These are phyloP conservation scores for Globodera ellingtonae DNA, from an alignment of 1,140 invertebrate species.

Conservation along the genomic window DNA sequence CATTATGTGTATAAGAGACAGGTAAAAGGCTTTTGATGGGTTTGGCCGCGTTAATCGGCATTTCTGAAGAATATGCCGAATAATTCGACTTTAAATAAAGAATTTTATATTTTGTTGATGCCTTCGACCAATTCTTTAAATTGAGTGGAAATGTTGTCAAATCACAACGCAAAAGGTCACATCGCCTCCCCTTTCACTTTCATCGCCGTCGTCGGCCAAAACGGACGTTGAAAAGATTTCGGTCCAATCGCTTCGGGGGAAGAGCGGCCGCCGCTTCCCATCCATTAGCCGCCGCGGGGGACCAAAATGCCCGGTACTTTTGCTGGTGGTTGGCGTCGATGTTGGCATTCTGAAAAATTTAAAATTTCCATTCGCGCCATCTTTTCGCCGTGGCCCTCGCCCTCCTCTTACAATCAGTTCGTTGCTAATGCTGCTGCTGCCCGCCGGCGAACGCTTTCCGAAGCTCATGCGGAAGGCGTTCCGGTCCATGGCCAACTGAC, in stretches of 20 bases:
- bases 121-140: too few relatives aligned
- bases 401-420: not conserved
- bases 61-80: not conserved
- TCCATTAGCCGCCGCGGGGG: not conserved
- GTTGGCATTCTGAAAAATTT: conserved; percentile 17
- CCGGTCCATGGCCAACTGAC: conserved; percentile 20
- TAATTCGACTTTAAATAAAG: not conserved
- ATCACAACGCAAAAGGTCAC: too few relatives aligned
- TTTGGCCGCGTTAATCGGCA: not conserved
- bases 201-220: conserved; percentile 8
- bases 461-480: conserved; percentile 42
- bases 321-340: not conserved
- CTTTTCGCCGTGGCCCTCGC: not conserved
- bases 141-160: too few relatives aligned
- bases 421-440: not conserved
- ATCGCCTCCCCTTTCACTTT: not conserved
- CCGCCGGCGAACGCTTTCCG: conserved; percentile 17
- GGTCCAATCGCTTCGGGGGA: conserved; percentile 17
- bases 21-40: too few relatives aligned
- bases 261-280: conserved; percentile 5
- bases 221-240: conserved; percentile 18
- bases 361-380: too few relatives aligned
- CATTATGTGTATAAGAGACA: too few relatives aligned
- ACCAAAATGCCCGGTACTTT: not conserved
- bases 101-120: too few relatives aligned